Percentiles rank a stretch among this genome's conserved stretches.
Conservation (phyloP, 2,113 vertebrate genomes). For the Pelobates fuscus region DNA sequence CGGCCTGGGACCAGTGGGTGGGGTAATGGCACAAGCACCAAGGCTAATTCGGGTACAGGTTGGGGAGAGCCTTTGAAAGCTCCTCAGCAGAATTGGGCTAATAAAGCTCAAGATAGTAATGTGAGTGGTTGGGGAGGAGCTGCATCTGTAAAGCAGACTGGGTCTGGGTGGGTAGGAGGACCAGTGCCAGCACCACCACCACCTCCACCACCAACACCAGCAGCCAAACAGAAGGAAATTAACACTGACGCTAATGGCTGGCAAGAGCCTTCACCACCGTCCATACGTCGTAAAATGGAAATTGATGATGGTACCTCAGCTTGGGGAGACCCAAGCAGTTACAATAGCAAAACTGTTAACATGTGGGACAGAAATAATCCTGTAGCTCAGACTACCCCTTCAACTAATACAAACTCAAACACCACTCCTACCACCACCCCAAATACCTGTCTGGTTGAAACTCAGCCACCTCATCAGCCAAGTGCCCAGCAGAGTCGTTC, state of each 20-base stretch:
- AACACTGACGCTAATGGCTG: constrained; percentile 82
- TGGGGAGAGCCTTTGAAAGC: constrained; percentile 87
- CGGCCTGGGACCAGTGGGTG: constrained; percentile 74
- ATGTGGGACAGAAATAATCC: constrained; percentile 98
- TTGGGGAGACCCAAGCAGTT: constrained; percentile 91
- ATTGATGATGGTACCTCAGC: constrained; percentile 98
- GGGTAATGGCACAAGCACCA: constrained; percentile 72
- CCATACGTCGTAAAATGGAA: constrained; percentile 96
- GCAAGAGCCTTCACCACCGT: constrained; percentile 95
- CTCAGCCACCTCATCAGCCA: constrained; percentile 77
- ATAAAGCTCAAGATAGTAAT: constrained; percentile 83
- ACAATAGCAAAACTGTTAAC: constrained; percentile 90
- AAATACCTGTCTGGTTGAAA: constrained; percentile 76
- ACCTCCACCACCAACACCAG: constrained; percentile 41
- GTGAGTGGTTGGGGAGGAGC: constrained; percentile 91
- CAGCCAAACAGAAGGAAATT: constrained; percentile 77
- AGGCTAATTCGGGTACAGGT: constrained; percentile 70
- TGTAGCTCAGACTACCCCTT: constrained; percentile 77
- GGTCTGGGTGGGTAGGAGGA: constrained; percentile 80
- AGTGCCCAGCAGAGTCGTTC: constrained; percentile 81
- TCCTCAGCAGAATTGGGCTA: constrained; percentile 84
- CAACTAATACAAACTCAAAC: constrained; percentile 70
- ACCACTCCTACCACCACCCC: constrained; percentile 68
- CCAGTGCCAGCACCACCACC: constrained; percentile 65
- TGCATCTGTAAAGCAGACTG: constrained; percentile 87